Evolutionary conservation across 2,888 invertebrate genomes (phyloP), one percentile per base, ranked within the genome.

Genomic region (Callimorpha dominula): DNA sequence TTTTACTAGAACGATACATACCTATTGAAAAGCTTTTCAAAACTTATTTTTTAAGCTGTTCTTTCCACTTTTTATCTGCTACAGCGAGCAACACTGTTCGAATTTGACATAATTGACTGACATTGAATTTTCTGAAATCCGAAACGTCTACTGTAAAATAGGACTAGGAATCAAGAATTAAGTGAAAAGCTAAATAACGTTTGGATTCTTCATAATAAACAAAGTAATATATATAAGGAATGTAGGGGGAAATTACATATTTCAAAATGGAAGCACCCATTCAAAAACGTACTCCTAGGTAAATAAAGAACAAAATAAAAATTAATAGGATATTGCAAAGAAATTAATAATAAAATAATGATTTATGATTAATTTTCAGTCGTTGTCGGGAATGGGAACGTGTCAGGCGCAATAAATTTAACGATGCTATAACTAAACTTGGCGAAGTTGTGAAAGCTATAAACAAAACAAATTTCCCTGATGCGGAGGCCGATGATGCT

Each of bases 321-420:
- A 54, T 7, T 54, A 11, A n/a, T 6, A 42, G 6, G 15, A 52
- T 40, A 12, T n/a, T 40, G 5, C 9, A 4, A 31, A 42, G 7
- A 8, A 20, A 12, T 46, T 46, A 4, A 9, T 46, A 1, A 0
- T 46, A 46, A 31, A 67, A 8, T 40, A 54, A 17, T 12, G 5
- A 31, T 31, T 8, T n/a, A 15, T 54, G n/a, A 7, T 4, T 42
- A 54, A 12, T 65, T 91, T 93, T 71, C 86, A 97, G 97, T 88
- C 96, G 96, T 86, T 96, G 96, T 80, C 96, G 97, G 86, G 96
- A 97, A 94, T 97, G 97, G 97, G 97, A 97, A 92, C 96, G 97
- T 85, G 96, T 97, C 86, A 95, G 97, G 86, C 94, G 97, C 85
- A 96, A 96, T 83, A 96, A 97, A 88, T 96, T 97, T 87, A 97